Evolutionary conservation across 2,797 vertebrate species (phyloP).

Genomic region (Pseudochirops corinnae): DNA sequence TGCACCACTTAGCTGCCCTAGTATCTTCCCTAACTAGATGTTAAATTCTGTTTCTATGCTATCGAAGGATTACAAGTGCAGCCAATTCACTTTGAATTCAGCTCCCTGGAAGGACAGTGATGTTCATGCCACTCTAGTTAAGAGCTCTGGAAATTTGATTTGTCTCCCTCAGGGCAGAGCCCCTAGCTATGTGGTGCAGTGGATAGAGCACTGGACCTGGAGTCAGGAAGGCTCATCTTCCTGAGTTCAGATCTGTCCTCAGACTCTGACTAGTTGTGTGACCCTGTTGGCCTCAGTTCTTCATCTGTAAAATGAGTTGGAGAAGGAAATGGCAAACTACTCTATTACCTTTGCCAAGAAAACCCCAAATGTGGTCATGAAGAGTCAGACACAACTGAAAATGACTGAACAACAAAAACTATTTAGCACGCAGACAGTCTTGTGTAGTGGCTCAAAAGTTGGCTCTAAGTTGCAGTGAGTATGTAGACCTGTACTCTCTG

Average conservation of each 20-base stretch:
- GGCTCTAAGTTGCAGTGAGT: background rate
- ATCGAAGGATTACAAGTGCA: background rate
- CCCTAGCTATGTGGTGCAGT: background rate
- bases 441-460: background rate
- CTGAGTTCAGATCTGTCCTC: background rate
- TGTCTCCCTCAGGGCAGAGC: background rate
- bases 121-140: background rate
- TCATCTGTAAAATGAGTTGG: background rate
- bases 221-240: background rate
- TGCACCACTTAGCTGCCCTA: background rate
- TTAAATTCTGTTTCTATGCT: background rate
- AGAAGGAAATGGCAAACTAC: background rate
- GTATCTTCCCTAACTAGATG: background rate
- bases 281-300: background rate
- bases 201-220: background rate
- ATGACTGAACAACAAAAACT: background rate
- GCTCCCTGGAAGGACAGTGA: background rate
- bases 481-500: background rate
- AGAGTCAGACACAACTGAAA: background rate
- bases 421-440: background rate
- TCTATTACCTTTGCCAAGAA: background rate
- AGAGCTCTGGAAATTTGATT: background rate
- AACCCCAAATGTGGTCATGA: background rate
- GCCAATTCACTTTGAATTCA: background rate
- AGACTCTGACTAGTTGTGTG: background rate